Base-by-base conservation (phyloP, 2,797 vertebrate species). In the Philypnodon macrostomus region DNA sequence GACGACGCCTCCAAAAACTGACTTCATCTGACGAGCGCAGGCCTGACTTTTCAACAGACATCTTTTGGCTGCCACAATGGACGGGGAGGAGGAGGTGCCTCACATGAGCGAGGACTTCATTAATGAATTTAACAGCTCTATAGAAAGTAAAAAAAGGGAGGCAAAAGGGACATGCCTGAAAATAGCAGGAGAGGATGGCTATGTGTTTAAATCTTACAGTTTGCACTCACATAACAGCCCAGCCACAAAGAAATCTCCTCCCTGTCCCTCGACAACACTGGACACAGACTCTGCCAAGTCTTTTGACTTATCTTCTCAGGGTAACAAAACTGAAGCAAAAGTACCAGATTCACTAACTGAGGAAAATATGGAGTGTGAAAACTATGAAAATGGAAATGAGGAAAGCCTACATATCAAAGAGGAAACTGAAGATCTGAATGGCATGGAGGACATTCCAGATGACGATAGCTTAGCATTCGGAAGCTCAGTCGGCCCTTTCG, bases 171-270 rank as follows among this genome's bases (percentile, higher is more conserved):
- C 78, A 18, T 90, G 87, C 74, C 74, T 91, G 50, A 91, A 85
- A 76, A 91, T 91, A 8, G 88, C 91, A 70, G 90, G 90, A 30
- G 87, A 91, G 71, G 90, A 92, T 23, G 89, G 89, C 53, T 91
- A 91, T 21, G 89, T 91, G 52, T 90, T 91, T 61, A 90, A 89
- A 69, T 90, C 90, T n/a, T 91, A 90, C 79, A 90, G 85, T 80
- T 77, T 90, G 47, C 77, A 78, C 35, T 85, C 89, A 47, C 83
- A 72, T 2, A 80, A 87, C 10, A 52, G 56, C 26, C 33, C 29
- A 4, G 81, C 84, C 23, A 60, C 53, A 66, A 79, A 67, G 41
- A 13, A n/a, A 11, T 70, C 80, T 30, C 66, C 76, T 35, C 36
- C 76, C 12, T 73, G 70, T 60, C 80, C 74, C 16, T 84, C 86